phyloP scores from a whole-genome alignment of 2,113 vertebrate species.

The Clupea harengus region DNA sequence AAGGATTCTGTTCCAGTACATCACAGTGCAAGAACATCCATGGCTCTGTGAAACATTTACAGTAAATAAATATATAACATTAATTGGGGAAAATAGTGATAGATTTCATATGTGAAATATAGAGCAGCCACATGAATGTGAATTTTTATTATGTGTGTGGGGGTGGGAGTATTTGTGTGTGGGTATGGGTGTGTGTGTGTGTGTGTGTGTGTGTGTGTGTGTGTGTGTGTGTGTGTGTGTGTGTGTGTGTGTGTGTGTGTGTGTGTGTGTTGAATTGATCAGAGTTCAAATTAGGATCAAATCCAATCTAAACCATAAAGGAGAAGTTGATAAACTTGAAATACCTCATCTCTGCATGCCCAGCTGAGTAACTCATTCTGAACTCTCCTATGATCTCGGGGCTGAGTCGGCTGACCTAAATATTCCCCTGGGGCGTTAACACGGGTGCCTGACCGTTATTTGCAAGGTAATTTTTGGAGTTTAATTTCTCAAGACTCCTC shows the following conservation, averaged over 20 bases:
- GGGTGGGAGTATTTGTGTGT: neutral
- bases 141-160: too few species aligned
- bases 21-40: too few species aligned
- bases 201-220: too few species aligned
- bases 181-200: neutral
- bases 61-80: too few species aligned
- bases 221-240: neutral
- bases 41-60: too few species aligned
- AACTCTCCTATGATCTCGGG: neutral
- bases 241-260: neutral
- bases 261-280: neutral
- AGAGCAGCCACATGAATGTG: too few species aligned
- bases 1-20: too few species aligned
- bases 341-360: neutral
- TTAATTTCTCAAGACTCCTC: neutral
- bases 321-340: neutral
- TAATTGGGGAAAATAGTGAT: too few species aligned
- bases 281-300: neutral
- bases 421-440: neutral
- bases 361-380: neutral
- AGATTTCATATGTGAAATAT: too few species aligned
- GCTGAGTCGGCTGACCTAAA: neutral
- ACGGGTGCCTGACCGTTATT: neutral
- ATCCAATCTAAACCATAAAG: neutral
- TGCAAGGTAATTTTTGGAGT: neutral